Evolutionary conservation across 2,113 vertebrate genomes (phyloP), one percentile per base, ranked within the genome.

Genomic region (Apteryx owenii): DNA sequence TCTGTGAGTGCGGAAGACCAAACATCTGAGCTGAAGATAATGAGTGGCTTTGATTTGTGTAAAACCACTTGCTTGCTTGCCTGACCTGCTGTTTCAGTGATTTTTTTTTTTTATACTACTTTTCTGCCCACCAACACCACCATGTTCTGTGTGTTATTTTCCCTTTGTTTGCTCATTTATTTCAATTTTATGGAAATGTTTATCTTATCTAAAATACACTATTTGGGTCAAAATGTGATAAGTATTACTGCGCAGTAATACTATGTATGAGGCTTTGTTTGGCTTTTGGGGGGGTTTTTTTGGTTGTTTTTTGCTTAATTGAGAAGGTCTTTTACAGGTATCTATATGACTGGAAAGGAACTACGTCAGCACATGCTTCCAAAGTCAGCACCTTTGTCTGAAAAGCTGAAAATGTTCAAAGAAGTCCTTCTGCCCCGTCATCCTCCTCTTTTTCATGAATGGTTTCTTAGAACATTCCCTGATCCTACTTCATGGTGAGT

Each of bases 381-480:
- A 3, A 99, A 99, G 97, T 95, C 98, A 1, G 98, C 99, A 40
- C 98, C 99, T 36, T 96, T 99, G 89, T 64, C 99, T 94, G 99
- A 99, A 93, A 99, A 99, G 96, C 97, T 99, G 73, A 99, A 99
- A 71, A 98, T 99, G 86, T 99, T 99, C 97, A 99, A 97, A 96
- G 99, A 99, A 33, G 98, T 99, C 79, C 98, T 99, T n/a, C 98
- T 99, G 82, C 98, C 99, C n/a, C 98, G 99, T 66, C 99, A 99
- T 92, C 98, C 98, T 68, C 99, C 99, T 58, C 88, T 99, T 66
- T 99, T 99, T 96, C 98, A 99, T 22, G 99, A 99, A 89, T 99
- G 99, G 99, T 99, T 99, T 97, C 98, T 99, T 77, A 98, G 98
- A 95, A 99, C 99, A 1, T 99, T 99, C 90, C 98, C 99, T 62